Conservation (phyloP, 2,113 vertebrate genomes). For the Emydura subglobosa region DNA sequence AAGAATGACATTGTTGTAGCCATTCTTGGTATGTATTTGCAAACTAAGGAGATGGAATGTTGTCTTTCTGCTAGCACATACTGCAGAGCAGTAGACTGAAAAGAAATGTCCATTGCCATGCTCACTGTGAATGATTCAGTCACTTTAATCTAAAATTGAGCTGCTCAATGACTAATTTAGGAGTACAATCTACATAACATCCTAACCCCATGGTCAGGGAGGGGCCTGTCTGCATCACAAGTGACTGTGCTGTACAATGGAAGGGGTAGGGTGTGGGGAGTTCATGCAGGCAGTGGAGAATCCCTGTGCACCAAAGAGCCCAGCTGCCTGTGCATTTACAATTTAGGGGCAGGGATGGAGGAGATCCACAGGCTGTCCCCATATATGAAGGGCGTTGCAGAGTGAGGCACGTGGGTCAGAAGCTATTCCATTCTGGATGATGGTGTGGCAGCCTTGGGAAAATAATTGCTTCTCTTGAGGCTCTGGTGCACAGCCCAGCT, state of each 20-base stretch:
- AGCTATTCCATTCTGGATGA: too few relatives aligned
- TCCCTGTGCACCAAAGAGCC: background rate
- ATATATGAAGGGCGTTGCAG: too few relatives aligned
- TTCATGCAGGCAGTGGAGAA: background rate
- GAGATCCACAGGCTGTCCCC: too few relatives aligned
- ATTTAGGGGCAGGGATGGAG: background rate
- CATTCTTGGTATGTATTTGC: slow-evolving; percentile 90
- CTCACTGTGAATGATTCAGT: slow-evolving; percentile 6
- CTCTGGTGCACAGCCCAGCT: too few relatives aligned
- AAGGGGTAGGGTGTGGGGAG: background rate
- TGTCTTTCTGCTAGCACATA: background rate
- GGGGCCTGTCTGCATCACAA: background rate
- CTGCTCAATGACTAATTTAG: background rate
- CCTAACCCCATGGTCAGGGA: background rate
- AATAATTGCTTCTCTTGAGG: too few relatives aligned
- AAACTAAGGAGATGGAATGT: background rate
- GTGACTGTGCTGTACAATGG: background rate
- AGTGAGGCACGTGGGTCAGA: too few relatives aligned
- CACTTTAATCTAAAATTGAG: slow-evolving; percentile 16
- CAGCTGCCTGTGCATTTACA: background rate
- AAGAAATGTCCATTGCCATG: background rate
- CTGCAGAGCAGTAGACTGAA: background rate
- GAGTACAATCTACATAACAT: background rate
- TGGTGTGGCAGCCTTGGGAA: too few relatives aligned
- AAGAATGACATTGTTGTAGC: slow-evolving; percentile 98